phyloP scores from a whole-genome alignment of 2,113 vertebrate species.

The Protobothrops flavoviridis region DNA sequence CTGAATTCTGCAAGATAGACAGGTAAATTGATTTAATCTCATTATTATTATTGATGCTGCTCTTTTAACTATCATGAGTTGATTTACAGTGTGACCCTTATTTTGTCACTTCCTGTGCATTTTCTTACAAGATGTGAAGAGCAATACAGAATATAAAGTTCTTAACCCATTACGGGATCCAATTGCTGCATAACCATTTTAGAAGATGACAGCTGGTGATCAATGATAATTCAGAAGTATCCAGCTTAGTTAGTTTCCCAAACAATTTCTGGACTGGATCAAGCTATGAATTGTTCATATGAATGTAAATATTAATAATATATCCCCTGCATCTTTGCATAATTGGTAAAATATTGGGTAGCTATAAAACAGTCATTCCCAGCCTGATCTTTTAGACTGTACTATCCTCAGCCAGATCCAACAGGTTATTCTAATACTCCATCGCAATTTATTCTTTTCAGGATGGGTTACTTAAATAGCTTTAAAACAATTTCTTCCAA shows the following conservation, averaged over 20 bases:
- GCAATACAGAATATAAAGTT: neutral
- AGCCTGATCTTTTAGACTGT: neutral
- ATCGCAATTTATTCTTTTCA: neutral
- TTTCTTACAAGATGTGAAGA: neutral
- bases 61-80: conserved; percentile 40
- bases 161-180: neutral
- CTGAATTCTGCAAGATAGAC: conserved; percentile 30
- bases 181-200: neutral
- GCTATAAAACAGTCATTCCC: neutral
- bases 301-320: conserved; percentile 9
- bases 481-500: neutral
- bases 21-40: conserved; percentile 17
- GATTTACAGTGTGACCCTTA: conserved; percentile 15
- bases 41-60: neutral
- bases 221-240: neutral
- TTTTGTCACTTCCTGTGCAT: conserved; percentile 25
- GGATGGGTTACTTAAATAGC: neutral
- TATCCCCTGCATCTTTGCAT: neutral
- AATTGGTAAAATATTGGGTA: neutral
- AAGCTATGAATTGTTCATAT: neutral
- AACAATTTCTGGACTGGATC: conserved; percentile 12
- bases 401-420: neutral
- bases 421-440: neutral
- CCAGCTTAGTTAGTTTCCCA: neutral
- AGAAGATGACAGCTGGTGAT: neutral